Evolutionary conservation across 2,797 vertebrate species (phyloP).

Genomic region (Phoxinus dragarum): DNA sequence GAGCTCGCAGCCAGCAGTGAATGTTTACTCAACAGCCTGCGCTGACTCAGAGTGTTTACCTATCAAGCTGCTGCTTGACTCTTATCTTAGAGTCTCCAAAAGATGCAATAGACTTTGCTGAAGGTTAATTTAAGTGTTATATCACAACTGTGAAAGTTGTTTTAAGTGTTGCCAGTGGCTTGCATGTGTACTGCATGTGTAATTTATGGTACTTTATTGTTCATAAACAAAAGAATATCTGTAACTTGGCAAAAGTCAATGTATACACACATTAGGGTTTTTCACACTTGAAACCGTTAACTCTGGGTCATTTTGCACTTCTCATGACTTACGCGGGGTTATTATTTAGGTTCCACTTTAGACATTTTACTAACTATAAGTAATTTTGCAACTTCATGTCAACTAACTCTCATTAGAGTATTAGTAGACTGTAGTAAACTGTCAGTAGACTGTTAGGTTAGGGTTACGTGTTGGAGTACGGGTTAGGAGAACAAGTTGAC

Average conservation of each 20-base stretch:
- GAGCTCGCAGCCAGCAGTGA: slow-evolving; percentile 17
- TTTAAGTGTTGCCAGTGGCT: neutral
- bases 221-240: neutral
- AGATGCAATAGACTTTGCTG: neutral
- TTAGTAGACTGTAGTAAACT: too few species aligned
- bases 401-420: too few species aligned
- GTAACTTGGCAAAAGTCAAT: neutral
- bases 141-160: neutral
- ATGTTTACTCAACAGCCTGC: slow-evolving; percentile 36
- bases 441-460: too few species aligned
- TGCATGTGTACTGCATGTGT: neutral
- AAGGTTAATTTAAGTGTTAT: slow-evolving; percentile 10
- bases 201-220: neutral
- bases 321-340: neutral
- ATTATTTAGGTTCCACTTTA: too few species aligned
- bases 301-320: neutral
- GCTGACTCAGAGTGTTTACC: slow-evolving; percentile 32
- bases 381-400: too few species aligned
- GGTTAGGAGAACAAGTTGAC: too few species aligned
- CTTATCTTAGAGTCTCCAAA: slow-evolving; percentile 1
- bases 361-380: too few species aligned
- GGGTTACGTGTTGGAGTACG: too few species aligned
- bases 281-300: neutral
- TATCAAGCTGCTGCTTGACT: neutral
- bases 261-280: neutral